Evolutionary conservation across 2,888 invertebrate species (phyloP), one percentile per base, ranked within the genome.

Genomic region (Blomia tropicalis): DNA sequence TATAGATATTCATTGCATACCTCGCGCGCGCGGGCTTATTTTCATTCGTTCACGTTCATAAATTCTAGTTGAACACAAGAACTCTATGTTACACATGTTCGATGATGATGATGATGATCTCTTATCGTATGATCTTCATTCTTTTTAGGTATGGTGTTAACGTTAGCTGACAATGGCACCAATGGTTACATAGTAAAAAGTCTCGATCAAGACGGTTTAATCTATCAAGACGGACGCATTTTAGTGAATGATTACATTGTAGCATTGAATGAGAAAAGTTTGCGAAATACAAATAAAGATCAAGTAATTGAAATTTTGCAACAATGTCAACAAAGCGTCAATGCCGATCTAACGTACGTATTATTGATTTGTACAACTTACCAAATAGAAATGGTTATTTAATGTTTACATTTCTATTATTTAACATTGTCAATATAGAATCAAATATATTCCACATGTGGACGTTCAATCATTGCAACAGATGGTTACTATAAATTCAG

Each of bases 281-380:
- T 81, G 69, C 72, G 80, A 31, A 75, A 76, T 65, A 77, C 78
- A 25, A 79, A 79, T 23, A 79, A 77, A 68, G 75, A 79, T 4
- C 79, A 81, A 71, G 80, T 79, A 1, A 69, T 78, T 63, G 79
- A 80, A 51, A 79, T 81, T 60, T 72, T 81, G 47, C 73, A 79
- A 58, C 71, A 80, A 59, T 77, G 79, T 22, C 78, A 79, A 67
- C 75, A 80, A 17, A 73, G 79, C 63, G 77, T 78, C 59, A 75
- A 77, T 36, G n/a, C 7, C 27, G 79, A 80, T 70, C 77, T 80
- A 70, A 78, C 76, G 81, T 80, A 70, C 67, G 70, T 59, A 36
- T 4, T 29, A 25, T 32, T n/a, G n/a, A n/a, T n/a, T n/a, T n/a
- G n/a, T n/a, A n/a, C n/a, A n/a, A n/a, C n/a, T n/a, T n/a, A n/a